Percentiles rank a stretch among this genome's conserved stretches.
Conservation (phyloP, 2,797 vertebrate species). For the Rhynchonycteris naso region DNA sequence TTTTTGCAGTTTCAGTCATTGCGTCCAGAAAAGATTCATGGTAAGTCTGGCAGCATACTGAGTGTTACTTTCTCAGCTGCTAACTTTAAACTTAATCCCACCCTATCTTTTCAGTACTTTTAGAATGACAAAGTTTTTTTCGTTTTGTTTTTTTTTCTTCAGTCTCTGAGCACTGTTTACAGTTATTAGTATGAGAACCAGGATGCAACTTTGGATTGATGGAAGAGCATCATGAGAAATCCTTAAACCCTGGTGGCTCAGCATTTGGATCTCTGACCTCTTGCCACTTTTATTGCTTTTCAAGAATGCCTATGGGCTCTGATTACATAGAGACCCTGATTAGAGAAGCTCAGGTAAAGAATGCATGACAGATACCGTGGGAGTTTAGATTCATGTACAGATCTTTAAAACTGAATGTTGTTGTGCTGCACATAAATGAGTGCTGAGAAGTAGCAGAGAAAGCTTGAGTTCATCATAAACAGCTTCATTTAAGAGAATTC, state of each 20-base stretch:
- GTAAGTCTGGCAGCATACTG: neutral
- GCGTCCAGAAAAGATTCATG: neutral
- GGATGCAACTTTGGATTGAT: neutral
- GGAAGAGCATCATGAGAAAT: neutral
- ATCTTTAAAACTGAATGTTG: neutral
- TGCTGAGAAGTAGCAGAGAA: neutral
- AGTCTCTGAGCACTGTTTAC: neutral
- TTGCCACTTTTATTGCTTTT: neutral
- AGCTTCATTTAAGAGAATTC: neutral
- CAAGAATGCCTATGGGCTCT: neutral
- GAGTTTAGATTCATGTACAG: neutral
- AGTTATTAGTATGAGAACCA: neutral
- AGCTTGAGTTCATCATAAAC: neutral
- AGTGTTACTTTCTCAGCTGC: neutral
- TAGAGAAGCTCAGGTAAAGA: neutral
- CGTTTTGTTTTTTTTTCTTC: too few species aligned
- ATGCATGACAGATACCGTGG: neutral
- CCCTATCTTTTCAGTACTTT: neutral
- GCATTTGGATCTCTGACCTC: neutral
- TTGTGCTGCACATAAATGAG: too few species aligned
- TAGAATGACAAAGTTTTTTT: neutral
- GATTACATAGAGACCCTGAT: neutral
- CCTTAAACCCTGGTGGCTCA: neutral
- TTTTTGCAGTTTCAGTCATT: neutral
- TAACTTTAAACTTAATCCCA: neutral